Percentiles rank a stretch among this genome's conserved stretches.
Conservation (phyloP, 2,888 invertebrate genomes). For the Chorisops tibialis region DNA sequence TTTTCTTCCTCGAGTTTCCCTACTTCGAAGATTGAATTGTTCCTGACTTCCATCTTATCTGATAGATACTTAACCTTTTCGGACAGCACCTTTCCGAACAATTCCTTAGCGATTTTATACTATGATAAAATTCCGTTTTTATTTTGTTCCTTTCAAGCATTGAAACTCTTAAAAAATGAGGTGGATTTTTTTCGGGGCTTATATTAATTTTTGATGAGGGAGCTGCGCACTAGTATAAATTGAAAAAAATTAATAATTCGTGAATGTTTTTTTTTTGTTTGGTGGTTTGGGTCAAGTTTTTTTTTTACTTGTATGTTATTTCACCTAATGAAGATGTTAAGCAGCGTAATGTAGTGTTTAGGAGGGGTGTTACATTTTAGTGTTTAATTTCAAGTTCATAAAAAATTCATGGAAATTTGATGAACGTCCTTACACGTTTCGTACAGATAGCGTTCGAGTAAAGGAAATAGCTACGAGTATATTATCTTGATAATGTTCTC, state of each 20-base stretch:
- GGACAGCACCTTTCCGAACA: neutral
- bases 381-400: neutral
- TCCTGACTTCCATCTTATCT: slow-evolving; percentile 6
- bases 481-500: neutral
- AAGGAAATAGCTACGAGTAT: too few relatives aligned
- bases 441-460: neutral
- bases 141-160: neutral
- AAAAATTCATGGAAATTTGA: slow-evolving; percentile 22
- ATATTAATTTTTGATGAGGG: slow-evolving; percentile 21
- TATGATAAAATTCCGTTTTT: slow-evolving; percentile 22
- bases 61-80: slow-evolving; percentile 19
- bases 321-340: slow-evolving; percentile 23
- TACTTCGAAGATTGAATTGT: neutral
- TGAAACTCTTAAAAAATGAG: neutral
- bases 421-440: slow-evolving; percentile 18
- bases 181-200: neutral
- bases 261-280: neutral
- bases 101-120: slow-evolving; percentile 11
- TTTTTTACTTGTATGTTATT: slow-evolving; percentile 4
- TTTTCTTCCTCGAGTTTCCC: slow-evolving; percentile 9
- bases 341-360: too few relatives aligned
- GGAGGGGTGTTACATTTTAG: too few relatives aligned
- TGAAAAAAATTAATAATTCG: slow-evolving; percentile 19
- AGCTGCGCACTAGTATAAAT: slow-evolving; percentile 8
- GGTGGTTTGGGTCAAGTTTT: neutral